Evolutionary conservation across 2,888 invertebrate species (phyloP).

Genomic region (Lepidocyrtinus sp.): DNA sequence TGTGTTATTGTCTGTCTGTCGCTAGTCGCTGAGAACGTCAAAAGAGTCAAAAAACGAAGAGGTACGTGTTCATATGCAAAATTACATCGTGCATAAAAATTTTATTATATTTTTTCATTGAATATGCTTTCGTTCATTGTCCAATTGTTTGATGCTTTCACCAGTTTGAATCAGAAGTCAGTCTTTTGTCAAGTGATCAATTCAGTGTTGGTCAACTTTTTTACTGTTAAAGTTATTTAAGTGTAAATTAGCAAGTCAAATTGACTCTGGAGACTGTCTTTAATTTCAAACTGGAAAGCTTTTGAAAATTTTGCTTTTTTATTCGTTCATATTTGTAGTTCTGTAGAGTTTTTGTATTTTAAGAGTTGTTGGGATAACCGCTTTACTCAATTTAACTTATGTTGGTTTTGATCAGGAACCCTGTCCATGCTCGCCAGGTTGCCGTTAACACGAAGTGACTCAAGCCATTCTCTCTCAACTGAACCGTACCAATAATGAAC

Average conservation of each 20-base stretch:
- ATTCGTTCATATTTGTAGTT: background rate
- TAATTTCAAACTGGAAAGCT: background rate
- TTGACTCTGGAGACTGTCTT: too few relatives aligned
- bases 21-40: background rate
- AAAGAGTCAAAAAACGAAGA: background rate
- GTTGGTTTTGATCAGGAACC: constrained; percentile 37
- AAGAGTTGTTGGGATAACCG: background rate
- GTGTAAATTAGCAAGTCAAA: too few relatives aligned
- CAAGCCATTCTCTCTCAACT: constrained; percentile 59
- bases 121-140: too few relatives aligned
- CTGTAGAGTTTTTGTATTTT: background rate
- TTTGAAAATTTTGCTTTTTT: background rate
- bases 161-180: too few relatives aligned
- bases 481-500: constrained; percentile 59
- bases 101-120: too few relatives aligned
- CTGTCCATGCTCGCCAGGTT: constrained; percentile 57
- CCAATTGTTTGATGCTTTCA: too few relatives aligned
- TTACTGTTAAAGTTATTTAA: too few relatives aligned
- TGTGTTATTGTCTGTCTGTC: background rate
- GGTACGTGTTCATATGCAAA: background rate
- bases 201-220: too few relatives aligned
- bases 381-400: background rate
- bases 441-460: constrained; percentile 57
- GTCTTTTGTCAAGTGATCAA: too few relatives aligned
- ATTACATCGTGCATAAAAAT: background rate